phyloP scores from a whole-genome alignment of 1,140 invertebrate genomes.

The Cherax quadricarinatus region DNA sequence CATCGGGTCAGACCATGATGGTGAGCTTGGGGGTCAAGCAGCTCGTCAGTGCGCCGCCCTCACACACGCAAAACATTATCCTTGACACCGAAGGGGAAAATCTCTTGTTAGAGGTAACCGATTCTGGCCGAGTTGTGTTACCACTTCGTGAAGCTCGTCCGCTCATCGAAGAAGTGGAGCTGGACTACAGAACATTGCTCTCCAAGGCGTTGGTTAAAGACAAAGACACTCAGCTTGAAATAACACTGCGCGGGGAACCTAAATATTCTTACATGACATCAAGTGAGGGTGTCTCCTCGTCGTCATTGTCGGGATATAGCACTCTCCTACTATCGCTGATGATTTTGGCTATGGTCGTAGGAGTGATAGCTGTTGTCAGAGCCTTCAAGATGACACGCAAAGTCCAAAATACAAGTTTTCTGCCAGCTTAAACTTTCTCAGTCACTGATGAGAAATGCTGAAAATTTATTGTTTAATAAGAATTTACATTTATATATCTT shows the following conservation, averaged over 20 bases:
- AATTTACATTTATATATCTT: background rate
- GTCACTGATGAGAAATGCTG: background rate
- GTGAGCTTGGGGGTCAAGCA: conserved; percentile 54
- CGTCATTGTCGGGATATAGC: background rate
- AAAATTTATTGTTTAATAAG: background rate
- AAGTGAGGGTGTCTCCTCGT: background rate
- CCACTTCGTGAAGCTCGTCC: conserved; percentile 43
- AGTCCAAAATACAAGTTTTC: background rate
- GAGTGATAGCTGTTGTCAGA: background rate
- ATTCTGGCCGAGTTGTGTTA: conserved; percentile 32
- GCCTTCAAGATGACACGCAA: background rate
- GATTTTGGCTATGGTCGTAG: background rate
- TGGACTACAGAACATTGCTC: conserved; percentile 23
- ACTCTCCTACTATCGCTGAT: conserved; percentile 19
- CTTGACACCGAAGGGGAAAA: conserved; percentile 51
- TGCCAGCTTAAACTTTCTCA: background rate
- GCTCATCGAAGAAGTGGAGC: conserved; percentile 28
- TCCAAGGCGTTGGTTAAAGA: conserved; percentile 22
- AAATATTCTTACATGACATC: background rate
- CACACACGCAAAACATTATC: background rate
- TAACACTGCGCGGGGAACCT: background rate
- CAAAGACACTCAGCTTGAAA: background rate
- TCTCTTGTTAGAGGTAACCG: conserved; percentile 43
- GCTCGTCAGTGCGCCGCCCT: conserved; percentile 7
- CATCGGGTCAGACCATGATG: conserved; percentile 27